phyloP scores from a whole-genome alignment of 2,888 invertebrate genomes.

The Meiosimyza decipiens region DNA sequence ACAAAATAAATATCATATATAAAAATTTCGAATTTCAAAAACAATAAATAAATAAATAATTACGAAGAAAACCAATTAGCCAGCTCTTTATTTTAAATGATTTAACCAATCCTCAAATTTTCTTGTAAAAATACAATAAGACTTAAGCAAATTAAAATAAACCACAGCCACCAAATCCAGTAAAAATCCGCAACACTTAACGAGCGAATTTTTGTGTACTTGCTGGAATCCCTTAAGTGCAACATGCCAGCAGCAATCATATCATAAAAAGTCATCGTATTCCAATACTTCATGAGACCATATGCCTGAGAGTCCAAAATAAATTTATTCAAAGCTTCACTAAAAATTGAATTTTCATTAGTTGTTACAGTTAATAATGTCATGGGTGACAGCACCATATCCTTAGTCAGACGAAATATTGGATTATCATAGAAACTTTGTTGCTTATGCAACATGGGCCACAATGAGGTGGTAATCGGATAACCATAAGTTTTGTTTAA shows the following conservation, averaged over 20 bases:
- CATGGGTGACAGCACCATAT: constrained; percentile 34
- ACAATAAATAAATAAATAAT: too few species aligned
- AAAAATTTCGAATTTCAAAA: too few species aligned
- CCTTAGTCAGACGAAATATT: constrained; percentile 37
- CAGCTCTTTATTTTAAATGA: too few species aligned
- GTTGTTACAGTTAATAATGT: constrained; percentile 34
- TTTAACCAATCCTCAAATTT: neutral
- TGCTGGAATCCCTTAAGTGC: constrained; percentile 35
- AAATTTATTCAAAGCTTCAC: constrained; percentile 36
- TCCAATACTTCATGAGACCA: constrained; percentile 41
- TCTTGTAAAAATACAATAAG: constrained; percentile 9
- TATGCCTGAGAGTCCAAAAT: constrained; percentile 37
- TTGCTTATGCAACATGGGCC: constrained; percentile 38
- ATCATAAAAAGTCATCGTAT: constrained; percentile 34
- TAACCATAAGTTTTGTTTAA: constrained; percentile 33
- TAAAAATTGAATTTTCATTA: constrained; percentile 39
- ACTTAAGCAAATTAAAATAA: neutral
- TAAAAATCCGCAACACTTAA: constrained; percentile 33
- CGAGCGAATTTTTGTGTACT: constrained; percentile 3
- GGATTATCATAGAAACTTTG: constrained; percentile 35
- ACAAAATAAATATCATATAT: too few species aligned
- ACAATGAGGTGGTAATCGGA: constrained; percentile 32
- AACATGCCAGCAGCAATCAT: constrained; percentile 39
- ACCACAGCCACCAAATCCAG: constrained; percentile 40
- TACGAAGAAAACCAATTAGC: too few species aligned